phyloP scores from a whole-genome alignment of 1,140 invertebrate species.

The Brachionus sp. region DNA sequence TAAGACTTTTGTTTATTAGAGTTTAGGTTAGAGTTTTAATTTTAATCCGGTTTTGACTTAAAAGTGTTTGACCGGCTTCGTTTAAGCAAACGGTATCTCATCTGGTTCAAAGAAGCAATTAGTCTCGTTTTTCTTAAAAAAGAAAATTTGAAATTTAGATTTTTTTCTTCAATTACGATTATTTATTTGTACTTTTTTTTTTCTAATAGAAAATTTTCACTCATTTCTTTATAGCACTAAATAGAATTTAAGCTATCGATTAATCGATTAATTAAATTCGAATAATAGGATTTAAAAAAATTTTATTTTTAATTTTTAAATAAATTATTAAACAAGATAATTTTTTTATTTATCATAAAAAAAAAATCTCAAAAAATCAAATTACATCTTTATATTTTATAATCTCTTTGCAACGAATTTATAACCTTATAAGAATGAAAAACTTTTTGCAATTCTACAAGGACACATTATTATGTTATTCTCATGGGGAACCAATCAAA shows the following conservation, averaged over 20 bases:
- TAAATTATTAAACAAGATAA: conserved; percentile 1
- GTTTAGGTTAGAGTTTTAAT: not conserved
- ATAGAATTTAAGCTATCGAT: conserved; percentile 18
- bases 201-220: not conserved
- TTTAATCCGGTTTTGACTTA: conserved; percentile 16
- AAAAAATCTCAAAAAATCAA: no score
- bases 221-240: not conserved
- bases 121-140: not conserved
- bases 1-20: not conserved
- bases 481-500: no score
- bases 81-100: not conserved
- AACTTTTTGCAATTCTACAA: no score
- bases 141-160: not conserved
- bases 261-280: conserved; percentile 24
- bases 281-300: not conserved
- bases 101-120: not conserved
- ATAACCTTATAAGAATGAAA: no score
- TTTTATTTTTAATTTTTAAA: not conserved
- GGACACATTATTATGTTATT: no score
- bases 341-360: not conserved
- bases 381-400: no score
- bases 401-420: no score
- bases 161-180: conserved; percentile 6
- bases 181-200: conserved; percentile 14
- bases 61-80: conserved; percentile 14